Evolutionary conservation across 92 coral and sea anemone species (phyloP), one percentile per base, ranked within the genome.

Genomic region (Actinernus sp.): DNA sequence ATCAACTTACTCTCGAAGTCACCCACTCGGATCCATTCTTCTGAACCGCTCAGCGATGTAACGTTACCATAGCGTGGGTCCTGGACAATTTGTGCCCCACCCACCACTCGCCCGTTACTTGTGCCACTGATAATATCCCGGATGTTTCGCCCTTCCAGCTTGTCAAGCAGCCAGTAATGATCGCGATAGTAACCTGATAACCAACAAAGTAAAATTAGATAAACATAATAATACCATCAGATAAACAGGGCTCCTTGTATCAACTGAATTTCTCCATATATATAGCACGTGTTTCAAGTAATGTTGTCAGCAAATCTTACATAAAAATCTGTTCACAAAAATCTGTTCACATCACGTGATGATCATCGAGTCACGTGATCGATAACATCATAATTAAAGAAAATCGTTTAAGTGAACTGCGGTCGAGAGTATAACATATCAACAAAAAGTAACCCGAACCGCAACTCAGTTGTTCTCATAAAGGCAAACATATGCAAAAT

Each of bases 1-100:
- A 43, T 13, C 16, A 20, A 53, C 87, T 48, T 81, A 90, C 96
- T 86, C 55, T 81, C 68, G 18, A 85, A 90, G 51, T 90, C 88
- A 2, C 96, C 96, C 45, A 76, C 75, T 23, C 84, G 61, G 55
- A 90, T 75, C 92, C 92, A 90, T 40, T 78, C 68, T 29, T 71
- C 86, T 1, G 71, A 40, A 30, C 81, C 88, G 41, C 72, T 76
- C 13, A 90, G 70, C 18, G 86, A 85, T 3, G 76, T 65, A 23
- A 90, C 89, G 34, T 80, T 13, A 38, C 92, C 96, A 36, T 79
- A 74, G 17, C 26, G 51, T 61, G 85, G 83, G 40, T 90, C 87
- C 13, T 29, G 16, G 47, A 69, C 53, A 25, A 90, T 46, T 27
- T 29, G 21, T 3, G 92, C 92, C 12, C 85, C 82, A 31, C 77